These are phyloP conservation scores for Sterrhoptilus dennistouni DNA, from an alignment of 2,113 vertebrate species.

Conservation along the genomic window DNA sequence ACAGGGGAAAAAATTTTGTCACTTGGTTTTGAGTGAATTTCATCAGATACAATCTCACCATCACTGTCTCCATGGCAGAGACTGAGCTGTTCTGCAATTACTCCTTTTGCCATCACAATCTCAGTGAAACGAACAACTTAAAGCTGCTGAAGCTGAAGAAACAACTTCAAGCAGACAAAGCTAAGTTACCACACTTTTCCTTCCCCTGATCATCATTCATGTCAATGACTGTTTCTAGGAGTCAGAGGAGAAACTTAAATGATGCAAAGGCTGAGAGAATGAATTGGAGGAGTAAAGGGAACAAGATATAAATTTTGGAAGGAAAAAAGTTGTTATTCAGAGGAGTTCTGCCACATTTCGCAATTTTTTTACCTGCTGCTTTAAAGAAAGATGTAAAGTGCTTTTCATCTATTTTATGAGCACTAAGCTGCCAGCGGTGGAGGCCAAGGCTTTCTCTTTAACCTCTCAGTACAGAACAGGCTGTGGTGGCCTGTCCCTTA, in stretches of 20 bases:
- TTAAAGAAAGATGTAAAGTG: conserved; percentile 18
- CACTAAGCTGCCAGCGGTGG: neutral
- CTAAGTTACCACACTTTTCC: neutral
- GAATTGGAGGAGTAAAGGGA: neutral
- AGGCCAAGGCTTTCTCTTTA: neutral
- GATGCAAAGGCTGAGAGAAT: neutral
- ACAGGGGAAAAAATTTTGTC: neutral
- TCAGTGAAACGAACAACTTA: neutral
- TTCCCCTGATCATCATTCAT: neutral
- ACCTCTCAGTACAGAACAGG: neutral
- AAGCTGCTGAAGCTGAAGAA: neutral
- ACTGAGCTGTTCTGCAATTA: neutral
- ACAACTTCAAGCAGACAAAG: neutral
- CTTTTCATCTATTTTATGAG: neutral
- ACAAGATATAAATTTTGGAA: conserved; percentile 6
- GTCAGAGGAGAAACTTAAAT: neutral
- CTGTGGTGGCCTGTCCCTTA: neutral
- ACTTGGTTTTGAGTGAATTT: neutral
- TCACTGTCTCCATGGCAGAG: neutral
- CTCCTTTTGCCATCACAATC: neutral
- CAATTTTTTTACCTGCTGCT: neutral
- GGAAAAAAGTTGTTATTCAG: neutral
- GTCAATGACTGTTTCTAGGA: neutral
- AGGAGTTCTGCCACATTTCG: conserved; percentile 10
- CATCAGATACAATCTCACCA: neutral